These are phyloP conservation scores for Eublepharis macularius DNA, from an alignment of 2,113 vertebrate genomes.

Conservation along the genomic window DNA sequence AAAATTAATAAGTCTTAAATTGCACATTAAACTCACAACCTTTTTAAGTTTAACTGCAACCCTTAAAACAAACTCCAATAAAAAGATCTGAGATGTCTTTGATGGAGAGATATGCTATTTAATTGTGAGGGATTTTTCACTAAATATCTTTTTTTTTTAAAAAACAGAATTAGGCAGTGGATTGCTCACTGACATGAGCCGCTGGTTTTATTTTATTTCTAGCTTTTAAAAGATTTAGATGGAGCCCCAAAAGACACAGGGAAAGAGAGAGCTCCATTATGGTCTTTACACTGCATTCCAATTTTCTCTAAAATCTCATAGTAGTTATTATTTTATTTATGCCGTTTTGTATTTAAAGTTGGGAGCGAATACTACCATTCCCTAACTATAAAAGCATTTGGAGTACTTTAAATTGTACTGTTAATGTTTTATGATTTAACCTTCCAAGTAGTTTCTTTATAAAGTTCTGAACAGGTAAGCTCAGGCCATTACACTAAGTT, in stretches of 20 bases:
- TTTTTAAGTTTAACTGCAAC: background rate
- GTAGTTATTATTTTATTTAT: constrained; percentile 32
- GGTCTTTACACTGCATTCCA: constrained; percentile 37
- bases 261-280: constrained; percentile 17
- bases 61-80: too few species aligned
- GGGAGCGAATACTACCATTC: background rate
- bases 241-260: background rate
- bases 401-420: constrained; percentile 41
- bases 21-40: background rate
- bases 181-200: background rate
- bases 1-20: too few species aligned
- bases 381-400: constrained; percentile 20
- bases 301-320: constrained; percentile 30
- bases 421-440: constrained; percentile 27
- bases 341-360: constrained; percentile 39
- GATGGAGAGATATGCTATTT: background rate
- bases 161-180: background rate
- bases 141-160: background rate
- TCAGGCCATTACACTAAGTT: background rate
- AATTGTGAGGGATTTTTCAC: background rate
- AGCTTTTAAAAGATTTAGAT: constrained; percentile 25
- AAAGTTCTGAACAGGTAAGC: constrained; percentile 8
- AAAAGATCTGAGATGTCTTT: background rate
- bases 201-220: background rate
- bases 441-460: constrained; percentile 5